Percentiles rank a stretch among this genome's conserved stretches.
phyloP scores from a whole-genome alignment of 2,888 invertebrate species.

The Cephonodes hylas region DNA sequence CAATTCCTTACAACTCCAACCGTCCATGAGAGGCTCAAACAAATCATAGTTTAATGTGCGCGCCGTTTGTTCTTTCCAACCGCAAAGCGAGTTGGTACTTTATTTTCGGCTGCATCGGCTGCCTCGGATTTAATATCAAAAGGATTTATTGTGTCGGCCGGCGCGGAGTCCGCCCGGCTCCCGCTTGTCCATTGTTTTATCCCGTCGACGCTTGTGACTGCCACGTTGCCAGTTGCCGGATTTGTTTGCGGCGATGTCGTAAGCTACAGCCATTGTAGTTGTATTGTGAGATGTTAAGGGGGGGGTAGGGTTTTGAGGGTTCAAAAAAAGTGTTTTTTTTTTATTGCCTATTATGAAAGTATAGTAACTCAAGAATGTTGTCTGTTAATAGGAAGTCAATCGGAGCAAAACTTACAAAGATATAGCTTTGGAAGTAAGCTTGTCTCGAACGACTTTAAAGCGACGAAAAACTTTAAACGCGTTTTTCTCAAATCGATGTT shows the following conservation, averaged over 20 bases:
- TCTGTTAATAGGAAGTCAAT: too few relatives aligned
- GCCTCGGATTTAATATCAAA: slow-evolving; percentile 32
- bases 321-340: too few relatives aligned
- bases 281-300: too few relatives aligned
- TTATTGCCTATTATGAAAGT: too few relatives aligned
- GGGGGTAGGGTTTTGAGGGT: too few relatives aligned
- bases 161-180: slow-evolving; percentile 18
- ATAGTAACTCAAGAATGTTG: too few relatives aligned
- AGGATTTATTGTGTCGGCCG: slow-evolving; percentile 35
- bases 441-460: too few relatives aligned
- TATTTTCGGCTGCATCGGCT: slow-evolving; percentile 27
- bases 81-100: slow-evolving; percentile 19
- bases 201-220: slow-evolving; percentile 21
- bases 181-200: slow-evolving; percentile 25
- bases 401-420: too few relatives aligned
- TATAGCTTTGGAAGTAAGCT: too few relatives aligned
- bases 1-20: not conserved
- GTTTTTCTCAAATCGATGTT: too few relatives aligned
- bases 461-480: too few relatives aligned
- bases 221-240: not conserved
- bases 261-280: too few relatives aligned
- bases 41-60: not conserved
- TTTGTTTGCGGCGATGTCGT: not conserved
- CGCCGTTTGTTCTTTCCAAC: not conserved
- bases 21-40: not conserved